phyloP scores from a whole-genome alignment of 2,113 vertebrate species.

The Xenopus laevis region DNA sequence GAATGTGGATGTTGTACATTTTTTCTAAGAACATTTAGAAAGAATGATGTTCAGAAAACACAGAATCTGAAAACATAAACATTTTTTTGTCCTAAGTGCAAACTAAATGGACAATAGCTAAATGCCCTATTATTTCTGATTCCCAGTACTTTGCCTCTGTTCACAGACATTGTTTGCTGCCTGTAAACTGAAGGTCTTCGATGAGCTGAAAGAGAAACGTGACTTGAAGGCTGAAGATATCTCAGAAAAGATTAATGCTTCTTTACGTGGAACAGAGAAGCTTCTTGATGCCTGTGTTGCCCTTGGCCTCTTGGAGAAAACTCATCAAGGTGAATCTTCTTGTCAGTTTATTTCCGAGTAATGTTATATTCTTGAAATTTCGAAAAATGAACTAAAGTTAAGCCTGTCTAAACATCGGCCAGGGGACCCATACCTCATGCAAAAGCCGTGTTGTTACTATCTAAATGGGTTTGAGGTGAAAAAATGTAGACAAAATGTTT shows the following conservation, averaged over 20 bases:
- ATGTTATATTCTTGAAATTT: conserved; percentile 29
- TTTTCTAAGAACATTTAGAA: too few relatives aligned
- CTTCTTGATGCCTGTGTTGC: conserved; percentile 79
- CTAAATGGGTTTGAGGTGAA: neutral
- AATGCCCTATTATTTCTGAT: conserved; percentile 4
- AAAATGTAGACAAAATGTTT: too few relatives aligned
- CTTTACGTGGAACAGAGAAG: conserved; percentile 63
- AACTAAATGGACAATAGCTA: too few relatives aligned
- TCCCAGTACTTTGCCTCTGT: conserved; percentile 2
- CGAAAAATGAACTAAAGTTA: neutral
- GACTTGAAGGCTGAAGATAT: conserved; percentile 60
- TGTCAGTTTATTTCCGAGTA: conserved; percentile 42
- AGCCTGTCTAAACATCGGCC: too few relatives aligned
- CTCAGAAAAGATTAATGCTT: conserved; percentile 62
- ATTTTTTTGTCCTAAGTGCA: too few relatives aligned
- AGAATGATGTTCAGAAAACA: too few relatives aligned
- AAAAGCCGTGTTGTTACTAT: neutral
- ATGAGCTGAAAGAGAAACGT: conserved; percentile 63
- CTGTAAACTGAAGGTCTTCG: conserved; percentile 78
- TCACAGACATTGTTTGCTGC: conserved; percentile 79
- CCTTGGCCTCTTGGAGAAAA: conserved; percentile 71
- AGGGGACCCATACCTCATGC: too few relatives aligned
- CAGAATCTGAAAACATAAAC: too few relatives aligned
- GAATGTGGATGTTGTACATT: too few relatives aligned
- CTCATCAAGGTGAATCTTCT: conserved; percentile 51